Evolutionary conservation across 1,140 invertebrate species (phyloP).

Genomic region (Physella acuta): DNA sequence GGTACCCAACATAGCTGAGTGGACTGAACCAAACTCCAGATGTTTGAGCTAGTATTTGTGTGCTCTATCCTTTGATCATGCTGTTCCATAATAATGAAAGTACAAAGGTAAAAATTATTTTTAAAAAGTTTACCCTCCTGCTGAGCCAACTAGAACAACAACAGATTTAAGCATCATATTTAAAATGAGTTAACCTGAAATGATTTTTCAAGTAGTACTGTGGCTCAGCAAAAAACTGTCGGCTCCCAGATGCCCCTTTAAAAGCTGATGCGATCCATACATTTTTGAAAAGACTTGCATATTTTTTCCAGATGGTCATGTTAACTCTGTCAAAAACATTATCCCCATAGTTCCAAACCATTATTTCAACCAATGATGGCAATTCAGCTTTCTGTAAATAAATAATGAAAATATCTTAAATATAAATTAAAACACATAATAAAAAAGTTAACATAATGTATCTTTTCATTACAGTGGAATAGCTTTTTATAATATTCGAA

Average conservation of each 20-base stretch:
- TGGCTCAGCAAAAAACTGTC: slow-evolving; percentile 67
- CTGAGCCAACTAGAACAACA: too few species aligned
- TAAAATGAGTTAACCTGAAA: slow-evolving; percentile 67
- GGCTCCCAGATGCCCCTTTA: slow-evolving; percentile 71
- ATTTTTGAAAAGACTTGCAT: slow-evolving; percentile 75
- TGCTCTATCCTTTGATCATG: too few species aligned
- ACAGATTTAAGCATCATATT: too few species aligned
- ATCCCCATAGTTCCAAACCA: slow-evolving; percentile 64
- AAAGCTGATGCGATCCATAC: slow-evolving; percentile 89
- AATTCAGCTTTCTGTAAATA: slow-evolving; percentile 59
- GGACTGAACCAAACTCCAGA: too few species aligned
- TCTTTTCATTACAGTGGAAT: too few species aligned
- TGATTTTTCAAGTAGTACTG: slow-evolving; percentile 71
- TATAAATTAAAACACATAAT: background rate
- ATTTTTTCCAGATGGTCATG: slow-evolving; percentile 67
- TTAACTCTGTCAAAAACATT: slow-evolving; percentile 67
- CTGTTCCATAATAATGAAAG: too few species aligned
- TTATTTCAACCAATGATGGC: slow-evolving; percentile 55
- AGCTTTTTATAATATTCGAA: too few species aligned
- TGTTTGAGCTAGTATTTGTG: too few species aligned
- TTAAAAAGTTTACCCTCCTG: too few species aligned
- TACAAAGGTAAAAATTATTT: too few species aligned
- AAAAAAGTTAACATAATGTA: too few species aligned
- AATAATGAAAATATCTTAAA: background rate
- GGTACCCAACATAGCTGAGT: too few species aligned